Percentiles rank a stretch among this genome's conserved stretches.
These are phyloP conservation scores for Synergus gifuensis DNA, from an alignment of 2,888 invertebrate genomes.

Conservation along the genomic window DNA sequence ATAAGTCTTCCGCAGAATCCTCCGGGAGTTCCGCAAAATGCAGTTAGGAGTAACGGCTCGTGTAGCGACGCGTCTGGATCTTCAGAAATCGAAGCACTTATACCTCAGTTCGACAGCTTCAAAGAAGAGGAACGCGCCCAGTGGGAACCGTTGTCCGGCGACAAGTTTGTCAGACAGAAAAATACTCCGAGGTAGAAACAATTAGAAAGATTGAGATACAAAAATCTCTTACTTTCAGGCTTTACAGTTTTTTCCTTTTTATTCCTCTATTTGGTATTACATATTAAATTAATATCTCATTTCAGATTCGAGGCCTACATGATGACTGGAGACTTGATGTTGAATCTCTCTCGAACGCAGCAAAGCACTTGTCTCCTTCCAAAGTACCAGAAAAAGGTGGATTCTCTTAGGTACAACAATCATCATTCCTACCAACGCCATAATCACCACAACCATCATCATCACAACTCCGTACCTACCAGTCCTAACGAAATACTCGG, in stretches of 20 bases:
- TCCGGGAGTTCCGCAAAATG: slow-evolving; percentile 64
- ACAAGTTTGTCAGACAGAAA: slow-evolving; percentile 75
- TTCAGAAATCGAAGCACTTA: slow-evolving; percentile 78
- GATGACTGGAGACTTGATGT: slow-evolving; percentile 98
- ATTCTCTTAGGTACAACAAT: slow-evolving; percentile 80
- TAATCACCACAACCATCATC: slow-evolving; percentile 79
- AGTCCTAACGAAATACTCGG: slow-evolving; percentile 84
- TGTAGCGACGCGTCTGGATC: slow-evolving; percentile 76
- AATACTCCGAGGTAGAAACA: slow-evolving; percentile 73
- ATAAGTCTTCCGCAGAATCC: slow-evolving; percentile 63
- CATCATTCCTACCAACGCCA: slow-evolving; percentile 80
- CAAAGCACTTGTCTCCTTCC: slow-evolving; percentile 83
- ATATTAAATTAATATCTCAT: slow-evolving; percentile 12
- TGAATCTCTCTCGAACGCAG: slow-evolving; percentile 92
- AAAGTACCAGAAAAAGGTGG: slow-evolving; percentile 81
- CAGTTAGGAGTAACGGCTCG: slow-evolving; percentile 81
- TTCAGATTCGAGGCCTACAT: slow-evolving; percentile 94
- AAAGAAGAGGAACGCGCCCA: slow-evolving; percentile 79
- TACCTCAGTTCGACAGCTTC: slow-evolving; percentile 74
- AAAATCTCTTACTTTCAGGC: too few relatives aligned
- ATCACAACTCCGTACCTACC: slow-evolving; percentile 84
- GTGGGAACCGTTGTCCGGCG: slow-evolving; percentile 79
- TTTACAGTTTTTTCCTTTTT: too few relatives aligned
- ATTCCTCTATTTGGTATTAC: too few relatives aligned
- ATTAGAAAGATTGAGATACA: too few relatives aligned